Percentiles rank a stretch among this genome's conserved stretches.
Evolutionary conservation across 1,140 invertebrate genomes (phyloP).

Genomic region (Panagrolaimus sp.): DNA sequence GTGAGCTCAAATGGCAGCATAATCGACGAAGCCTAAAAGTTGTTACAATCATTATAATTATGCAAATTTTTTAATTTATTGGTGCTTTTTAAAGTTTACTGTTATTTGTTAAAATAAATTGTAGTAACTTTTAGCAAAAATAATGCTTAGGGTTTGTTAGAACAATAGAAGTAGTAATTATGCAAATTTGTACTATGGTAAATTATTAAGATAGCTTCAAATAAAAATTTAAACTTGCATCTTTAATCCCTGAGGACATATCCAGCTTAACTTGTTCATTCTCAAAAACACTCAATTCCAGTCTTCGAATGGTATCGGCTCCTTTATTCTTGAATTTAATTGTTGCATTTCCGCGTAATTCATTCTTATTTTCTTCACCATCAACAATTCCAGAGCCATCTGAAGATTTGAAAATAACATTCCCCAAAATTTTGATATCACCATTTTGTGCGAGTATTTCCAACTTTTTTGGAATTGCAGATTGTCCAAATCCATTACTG

Average conservation of each 20-base stretch:
- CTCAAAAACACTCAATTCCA: conserved; percentile 13
- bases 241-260: background rate
- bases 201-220: no score
- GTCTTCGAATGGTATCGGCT: background rate
- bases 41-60: background rate
- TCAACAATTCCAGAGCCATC: background rate
- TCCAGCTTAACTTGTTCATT: background rate
- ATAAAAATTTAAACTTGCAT: conserved; percentile 7
- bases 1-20: conserved; percentile 31
- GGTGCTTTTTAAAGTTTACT: conserved; percentile 9
- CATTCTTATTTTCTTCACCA: background rate
- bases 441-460: background rate
- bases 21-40: background rate
- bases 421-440: conserved; percentile 8
- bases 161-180: conserved; percentile 14
- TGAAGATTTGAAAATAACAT: background rate
- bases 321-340: conserved; percentile 11
- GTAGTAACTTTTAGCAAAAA: conserved; percentile 21
- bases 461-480: background rate
- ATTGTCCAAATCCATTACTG: background rate
- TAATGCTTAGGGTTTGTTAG: conserved; percentile 18
- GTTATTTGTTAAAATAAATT: conserved; percentile 21
- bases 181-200: no score
- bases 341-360: background rate
- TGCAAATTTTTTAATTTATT: background rate